Evolutionary conservation across 2,888 invertebrate species (phyloP), one percentile per base, ranked within the genome.

Genomic region (Tetranychus truncatus): DNA sequence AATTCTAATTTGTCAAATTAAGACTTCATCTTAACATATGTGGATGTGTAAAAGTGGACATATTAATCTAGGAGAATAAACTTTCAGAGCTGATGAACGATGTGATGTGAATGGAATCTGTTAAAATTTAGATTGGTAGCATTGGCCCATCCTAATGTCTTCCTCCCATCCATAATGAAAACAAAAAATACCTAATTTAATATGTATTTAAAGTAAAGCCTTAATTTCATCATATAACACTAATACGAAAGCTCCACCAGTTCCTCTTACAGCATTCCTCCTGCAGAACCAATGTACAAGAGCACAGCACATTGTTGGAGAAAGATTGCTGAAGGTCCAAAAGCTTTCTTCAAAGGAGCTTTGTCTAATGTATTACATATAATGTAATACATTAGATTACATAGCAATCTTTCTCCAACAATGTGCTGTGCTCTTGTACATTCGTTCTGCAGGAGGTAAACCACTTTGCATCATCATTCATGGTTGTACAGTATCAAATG

Each of bases 381-480:
- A n/a, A n/a, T n/a, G n/a, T n/a, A n/a, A n/a, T n/a, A n/a, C n/a
- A n/a, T n/a, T n/a, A n/a, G n/a, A n/a, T n/a, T n/a, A n/a, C n/a
- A n/a, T n/a, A 83, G 89, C 86, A 82, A 95, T 92, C 84, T 91
- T 90, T 75, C 86, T 81, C 90, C 93, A 92, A 87, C 95, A 95
- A 85, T 96, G 92, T 78, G 91, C 81, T 74, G 95, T 94, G 85
- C 86, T 89, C 87, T 91, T 95, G 88, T 95, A 95, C 80, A 91
- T 84, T 80, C 92, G 87, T 75, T 92, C 91, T 75, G 85, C 84
- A 86, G 79, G 80, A 81, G 88, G 88, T 79, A 91, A 89, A 76
- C 93, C 93, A 80, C 94, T 94, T 86, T 95, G 95, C 95, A 96
- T 96, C 95, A 96, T 96, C 92, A 97, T 92, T 84, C 95, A 89